These are phyloP conservation scores for Pyrrhosoma nymphula DNA, from an alignment of 2,888 invertebrate species.

Conservation along the genomic window DNA sequence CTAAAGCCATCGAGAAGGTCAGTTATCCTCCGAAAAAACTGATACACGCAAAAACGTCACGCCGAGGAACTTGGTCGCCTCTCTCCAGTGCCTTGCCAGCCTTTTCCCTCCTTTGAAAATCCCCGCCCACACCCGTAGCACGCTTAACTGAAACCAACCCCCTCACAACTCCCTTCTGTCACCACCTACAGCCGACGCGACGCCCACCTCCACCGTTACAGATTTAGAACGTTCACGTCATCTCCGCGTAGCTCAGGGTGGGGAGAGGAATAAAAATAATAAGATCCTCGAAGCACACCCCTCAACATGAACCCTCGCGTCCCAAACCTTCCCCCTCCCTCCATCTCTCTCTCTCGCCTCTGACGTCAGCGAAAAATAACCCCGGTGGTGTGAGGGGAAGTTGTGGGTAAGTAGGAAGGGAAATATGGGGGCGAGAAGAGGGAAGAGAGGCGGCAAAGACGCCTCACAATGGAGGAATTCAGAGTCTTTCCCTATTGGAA, in stretches of 20 bases:
- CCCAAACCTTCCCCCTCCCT: no score
- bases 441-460: background rate
- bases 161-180: no score
- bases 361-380: background rate
- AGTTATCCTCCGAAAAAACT: no score
- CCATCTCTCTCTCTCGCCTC: background rate
- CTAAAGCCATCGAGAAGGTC: no score
- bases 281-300: background rate
- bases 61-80: no score
- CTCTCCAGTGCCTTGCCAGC: no score
- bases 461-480: background rate
- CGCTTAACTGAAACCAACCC: no score
- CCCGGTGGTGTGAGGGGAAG: background rate
- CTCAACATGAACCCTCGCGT: background rate
- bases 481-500: no score
- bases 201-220: background rate
- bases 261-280: background rate
- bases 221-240: background rate
- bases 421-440: background rate
- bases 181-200: background rate
- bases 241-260: background rate
- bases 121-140: no score
- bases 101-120: no score
- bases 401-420: background rate
- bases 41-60: no score